These are phyloP conservation scores for Amphimedon queenslandica DNA, from an alignment of 37 sponge, comb jelly and placozoan species.

Conservation along the genomic window DNA sequence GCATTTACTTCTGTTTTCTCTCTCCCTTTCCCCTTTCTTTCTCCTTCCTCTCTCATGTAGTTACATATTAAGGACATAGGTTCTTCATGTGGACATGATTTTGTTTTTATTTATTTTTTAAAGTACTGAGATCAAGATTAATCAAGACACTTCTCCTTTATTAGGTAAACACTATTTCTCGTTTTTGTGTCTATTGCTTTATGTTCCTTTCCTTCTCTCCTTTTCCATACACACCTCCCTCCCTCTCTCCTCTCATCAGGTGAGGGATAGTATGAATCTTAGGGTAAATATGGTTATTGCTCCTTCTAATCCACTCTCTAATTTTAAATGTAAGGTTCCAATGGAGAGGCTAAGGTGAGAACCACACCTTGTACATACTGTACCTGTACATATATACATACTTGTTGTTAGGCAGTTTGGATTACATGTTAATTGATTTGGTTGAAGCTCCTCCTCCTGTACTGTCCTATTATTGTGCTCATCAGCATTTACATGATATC, in stretches of 20 bases:
- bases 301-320: constrained; percentile 29
- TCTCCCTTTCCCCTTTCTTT: too few species aligned
- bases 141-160: too few species aligned
- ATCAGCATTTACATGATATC: constrained; percentile 67
- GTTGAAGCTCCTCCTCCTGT: constrained; percentile 90
- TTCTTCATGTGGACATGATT: constrained; percentile 57
- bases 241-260: too few species aligned
- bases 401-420: constrained; percentile 33
- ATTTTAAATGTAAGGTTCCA: constrained; percentile 31
- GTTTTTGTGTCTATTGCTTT: too few species aligned
- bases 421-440: constrained; percentile 65
- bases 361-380: too few species aligned
- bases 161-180: too few species aligned
- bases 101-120: constrained; percentile 85
- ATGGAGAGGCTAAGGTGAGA: constrained; percentile 21
- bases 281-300: constrained; percentile 64
- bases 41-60: constrained; percentile 6
- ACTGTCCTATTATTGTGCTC: constrained; percentile 73
- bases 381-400: too few species aligned
- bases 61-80: constrained; percentile 27
- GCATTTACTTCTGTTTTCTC: background rate
- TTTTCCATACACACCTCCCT: too few species aligned
- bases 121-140: constrained; percentile 62
- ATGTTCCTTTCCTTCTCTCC: too few species aligned
- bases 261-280: constrained; percentile 53